phyloP scores from a whole-genome alignment of 2,113 vertebrate species.

The Xyrauchen texanus region DNA sequence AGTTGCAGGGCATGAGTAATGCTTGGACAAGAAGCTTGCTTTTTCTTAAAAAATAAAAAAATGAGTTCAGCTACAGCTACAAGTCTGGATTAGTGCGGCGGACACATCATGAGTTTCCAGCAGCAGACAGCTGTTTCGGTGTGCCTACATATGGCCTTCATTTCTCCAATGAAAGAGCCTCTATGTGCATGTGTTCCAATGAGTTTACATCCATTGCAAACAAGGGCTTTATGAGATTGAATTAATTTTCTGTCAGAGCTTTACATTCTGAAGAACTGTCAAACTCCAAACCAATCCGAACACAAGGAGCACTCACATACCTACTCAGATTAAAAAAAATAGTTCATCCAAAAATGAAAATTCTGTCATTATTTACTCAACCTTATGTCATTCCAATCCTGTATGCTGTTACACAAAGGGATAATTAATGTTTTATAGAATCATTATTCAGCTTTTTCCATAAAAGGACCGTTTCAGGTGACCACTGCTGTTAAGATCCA shows the following conservation, averaged over 20 bases:
- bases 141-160: slow-evolving; percentile 58
- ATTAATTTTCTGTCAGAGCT: slow-evolving; percentile 35
- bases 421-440: too few relatives aligned
- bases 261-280: slow-evolving; percentile 29
- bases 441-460: too few relatives aligned
- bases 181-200: slow-evolving; percentile 43
- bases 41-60: slow-evolving; percentile 36
- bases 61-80: slow-evolving; percentile 49
- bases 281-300: neutral
- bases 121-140: slow-evolving; percentile 52
- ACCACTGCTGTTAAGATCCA: too few relatives aligned
- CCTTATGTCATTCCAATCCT: too few relatives aligned
- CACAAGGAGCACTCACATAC: neutral
- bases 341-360: too few relatives aligned
- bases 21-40: slow-evolving; percentile 60
- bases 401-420: too few relatives aligned
- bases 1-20: slow-evolving; percentile 75
- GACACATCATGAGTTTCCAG: slow-evolving; percentile 35
- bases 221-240: slow-evolving; percentile 45
- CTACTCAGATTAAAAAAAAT: neutral
- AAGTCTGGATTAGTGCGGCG: slow-evolving; percentile 58
- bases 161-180: slow-evolving; percentile 57
- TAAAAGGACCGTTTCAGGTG: too few relatives aligned
- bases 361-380: too few relatives aligned
- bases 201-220: slow-evolving; percentile 33